A percentile compares a stretch with the other conserved stretches of the same genome.
Evolutionary conservation across 2,888 invertebrate species (phyloP).

Genomic region (Drosophila recens): DNA sequence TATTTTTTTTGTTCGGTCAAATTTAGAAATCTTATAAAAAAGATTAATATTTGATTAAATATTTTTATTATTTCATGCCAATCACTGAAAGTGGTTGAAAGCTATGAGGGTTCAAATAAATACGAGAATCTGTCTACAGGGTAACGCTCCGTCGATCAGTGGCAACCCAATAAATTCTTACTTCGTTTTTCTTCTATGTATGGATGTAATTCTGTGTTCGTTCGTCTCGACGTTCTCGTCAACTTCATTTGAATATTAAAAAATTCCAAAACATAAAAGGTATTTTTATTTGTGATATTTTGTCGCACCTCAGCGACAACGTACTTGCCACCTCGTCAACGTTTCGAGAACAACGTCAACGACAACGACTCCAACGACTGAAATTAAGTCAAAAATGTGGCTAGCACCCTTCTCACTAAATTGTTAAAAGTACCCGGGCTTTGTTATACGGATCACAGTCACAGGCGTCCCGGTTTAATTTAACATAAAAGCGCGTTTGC

Average conservation of each 20-base stretch:
- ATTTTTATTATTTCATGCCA: too few relatives aligned
- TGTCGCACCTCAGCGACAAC: slow-evolving; percentile 83
- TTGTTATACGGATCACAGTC: slow-evolving; percentile 49
- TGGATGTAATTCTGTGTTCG: background rate
- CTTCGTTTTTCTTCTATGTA: slow-evolving; percentile 1
- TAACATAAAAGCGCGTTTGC: slow-evolving; percentile 79
- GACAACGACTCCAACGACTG: slow-evolving; percentile 10
- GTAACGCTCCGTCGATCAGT: background rate
- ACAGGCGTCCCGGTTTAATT: slow-evolving; percentile 61
- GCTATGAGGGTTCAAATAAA: background rate
- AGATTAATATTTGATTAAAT: too few relatives aligned
- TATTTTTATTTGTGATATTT: slow-evolving; percentile 81
- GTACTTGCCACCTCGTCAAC: slow-evolving; percentile 76
- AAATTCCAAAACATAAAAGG: slow-evolving; percentile 79
- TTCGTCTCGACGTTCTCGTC: slow-evolving; percentile 24
- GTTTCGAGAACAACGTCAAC: slow-evolving; percentile 46
- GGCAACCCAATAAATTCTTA: background rate
- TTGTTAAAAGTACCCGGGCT: background rate
- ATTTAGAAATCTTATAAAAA: too few relatives aligned
- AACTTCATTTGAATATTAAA: slow-evolving; percentile 79
- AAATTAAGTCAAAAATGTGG: slow-evolving; percentile 65
- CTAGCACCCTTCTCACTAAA: slow-evolving; percentile 8
- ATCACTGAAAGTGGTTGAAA: background rate
- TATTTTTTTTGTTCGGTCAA: too few relatives aligned
- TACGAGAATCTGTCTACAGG: background rate